Evolutionary conservation across 2,113 vertebrate genomes (phyloP).

Genomic region (Echinops telfairi): DNA sequence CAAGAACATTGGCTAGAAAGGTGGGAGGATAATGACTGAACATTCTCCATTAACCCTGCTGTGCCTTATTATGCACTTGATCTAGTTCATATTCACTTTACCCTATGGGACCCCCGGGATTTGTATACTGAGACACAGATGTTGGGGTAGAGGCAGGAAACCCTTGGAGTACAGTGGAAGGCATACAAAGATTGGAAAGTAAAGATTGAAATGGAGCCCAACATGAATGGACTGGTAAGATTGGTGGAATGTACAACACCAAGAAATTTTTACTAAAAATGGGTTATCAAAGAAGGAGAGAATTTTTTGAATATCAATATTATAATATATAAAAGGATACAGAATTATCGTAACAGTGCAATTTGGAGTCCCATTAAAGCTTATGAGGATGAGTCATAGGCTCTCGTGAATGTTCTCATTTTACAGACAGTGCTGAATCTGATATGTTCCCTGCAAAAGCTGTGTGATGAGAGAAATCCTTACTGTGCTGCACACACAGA

Average conservation of each 20-base stretch:
- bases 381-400: constrained; percentile 18
- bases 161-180: neutral
- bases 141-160: constrained; percentile 35
- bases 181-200: neutral
- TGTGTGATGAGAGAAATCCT: neutral
- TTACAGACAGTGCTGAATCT: constrained; percentile 13
- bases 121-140: constrained; percentile 49
- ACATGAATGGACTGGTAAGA: constrained; percentile 37
- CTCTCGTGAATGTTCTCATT: constrained; percentile 32
- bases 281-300: neutral
- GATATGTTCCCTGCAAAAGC: neutral
- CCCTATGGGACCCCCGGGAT: neutral
- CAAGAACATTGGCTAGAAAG: neutral
- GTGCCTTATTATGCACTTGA: constrained; percentile 40
- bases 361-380: constrained; percentile 4
- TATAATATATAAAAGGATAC: neutral
- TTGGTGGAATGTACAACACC: neutral
- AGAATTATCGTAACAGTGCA: neutral
- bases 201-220: constrained; percentile 58
- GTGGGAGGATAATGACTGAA: neutral
- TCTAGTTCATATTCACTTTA: constrained; percentile 58
- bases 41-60: constrained; percentile 39
- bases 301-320: neutral
- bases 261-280: constrained; percentile 12
- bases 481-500: neutral